These are phyloP conservation scores for Morpho deidamia DNA, from an alignment of 2,888 invertebrate species.

Conservation along the genomic window DNA sequence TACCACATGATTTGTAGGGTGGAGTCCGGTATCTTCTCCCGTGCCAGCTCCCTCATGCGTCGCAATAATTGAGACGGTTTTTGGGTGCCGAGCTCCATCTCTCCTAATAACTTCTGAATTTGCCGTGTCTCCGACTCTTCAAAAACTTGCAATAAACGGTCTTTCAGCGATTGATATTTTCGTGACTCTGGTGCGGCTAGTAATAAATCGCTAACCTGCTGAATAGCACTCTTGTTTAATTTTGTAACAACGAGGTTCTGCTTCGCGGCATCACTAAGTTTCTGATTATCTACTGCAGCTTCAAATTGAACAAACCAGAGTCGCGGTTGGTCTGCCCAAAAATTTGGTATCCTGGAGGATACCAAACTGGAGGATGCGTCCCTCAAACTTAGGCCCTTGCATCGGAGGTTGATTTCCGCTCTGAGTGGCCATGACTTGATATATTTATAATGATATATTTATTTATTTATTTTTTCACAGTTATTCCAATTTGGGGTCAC, in stretches of 20 bases:
- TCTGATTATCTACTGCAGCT: neutral
- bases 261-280: no score
- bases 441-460: no score
- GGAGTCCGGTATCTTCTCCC: neutral
- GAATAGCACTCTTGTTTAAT: no score
- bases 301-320: neutral
- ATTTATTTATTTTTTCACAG: no score
- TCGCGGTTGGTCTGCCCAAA: neutral
- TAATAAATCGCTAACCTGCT: no score
- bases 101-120: neutral
- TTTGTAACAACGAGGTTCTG: no score
- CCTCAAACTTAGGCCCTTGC: no score
- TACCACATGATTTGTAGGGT: neutral
- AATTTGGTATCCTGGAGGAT: no score
- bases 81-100: neutral
- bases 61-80: neutral
- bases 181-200: neutral
- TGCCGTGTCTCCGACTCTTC: neutral
- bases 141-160: neutral
- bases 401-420: no score
- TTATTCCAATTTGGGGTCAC: no score
- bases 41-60: neutral
- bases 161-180: neutral
- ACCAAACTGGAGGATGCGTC: no score
- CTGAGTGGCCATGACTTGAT: no score